Base-by-base conservation (phyloP, 2,797 vertebrate genomes). In the Lacerta bilineata region DNA sequence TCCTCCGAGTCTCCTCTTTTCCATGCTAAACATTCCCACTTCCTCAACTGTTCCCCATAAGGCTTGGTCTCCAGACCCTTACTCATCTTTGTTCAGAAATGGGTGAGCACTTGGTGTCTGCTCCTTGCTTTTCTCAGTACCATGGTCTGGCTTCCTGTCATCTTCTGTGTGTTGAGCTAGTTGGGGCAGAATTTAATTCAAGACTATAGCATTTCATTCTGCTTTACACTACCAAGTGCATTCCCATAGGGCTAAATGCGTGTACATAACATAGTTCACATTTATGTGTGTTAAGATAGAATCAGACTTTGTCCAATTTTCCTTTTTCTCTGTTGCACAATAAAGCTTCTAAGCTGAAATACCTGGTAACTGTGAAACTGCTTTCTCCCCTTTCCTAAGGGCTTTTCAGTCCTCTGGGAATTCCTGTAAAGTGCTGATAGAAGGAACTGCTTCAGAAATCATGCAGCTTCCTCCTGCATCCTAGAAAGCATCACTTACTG, bases 341-440 rank as follows among this genome's bases (percentile, higher is more conserved):
- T 68, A 85, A 80, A 71, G 39, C 39, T 77, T 43, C 55, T 61
- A 64, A 82, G 68, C 11, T 29, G 68, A 80, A 81, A 43, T 80
- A 84, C 7, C 6, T 79, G 55, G 15, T 59, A 33, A 71, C n/a
- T 81, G 18, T 77, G 72, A 85, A 72, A 39, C 11, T 3, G 39
- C 59, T 86, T 87, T 79, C 50, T 79, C 13, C 20, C 8, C 75
- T 78, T 80, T 80, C 46, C 20, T 64, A 25, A 50, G 27, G 83
- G 39, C 64, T 75, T 86, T 80, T 88, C 84, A 83, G 27, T 3
- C 23, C 7, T n/a, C 17, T 74, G 36, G 46, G 43, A 61, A 75
- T 86, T 68, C 18, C 55, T 29, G 0, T 11, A 68, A 8, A 11
- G 29, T 13, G 33, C 85, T 3, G 0, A 0, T 0, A 7, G 8